Base-by-base conservation (phyloP, 1,140 invertebrate genomes). In the Drosophila willistoni region DNA sequence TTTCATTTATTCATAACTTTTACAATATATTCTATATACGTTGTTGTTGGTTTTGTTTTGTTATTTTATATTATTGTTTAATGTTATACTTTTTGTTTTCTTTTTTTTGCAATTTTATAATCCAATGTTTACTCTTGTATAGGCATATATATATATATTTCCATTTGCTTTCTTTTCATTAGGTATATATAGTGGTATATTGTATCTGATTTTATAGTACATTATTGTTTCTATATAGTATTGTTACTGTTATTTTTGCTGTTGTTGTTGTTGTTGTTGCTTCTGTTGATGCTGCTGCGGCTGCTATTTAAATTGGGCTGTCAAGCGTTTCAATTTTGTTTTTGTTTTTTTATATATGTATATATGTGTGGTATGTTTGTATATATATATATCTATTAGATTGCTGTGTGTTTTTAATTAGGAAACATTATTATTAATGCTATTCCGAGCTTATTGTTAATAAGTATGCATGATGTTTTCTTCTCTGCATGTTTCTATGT, bases 201-300 rank as follows among this genome's bases (percentile, higher is more conserved):
- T 89, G 85, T 89, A 81, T 89, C 81, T 83, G 84, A 69, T 84
- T 59, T 84, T 89, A 89, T 89, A 89, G 81, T 89, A 89, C 84
- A 89, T 89, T 89, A 89, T 89, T 89, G 84, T 89, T 89, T 89
- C 84, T 89, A 89, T 83, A 84, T 89, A 89, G 84, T 89, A 89
- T 89, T 89, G 84, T 87, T 89, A 89, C 74, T 80, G 84, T 79
- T 56, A 57, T 79, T 57, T 44, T 29, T 29, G 29, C 29, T 29
- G 29, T 29, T 72, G 56, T 68, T 85, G 68, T 66, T 85, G 68
- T 66, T 70, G 56, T 68, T 79, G 61, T 55, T 71, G 39, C 79
- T 70, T 47, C 65, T 73, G 71, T 79, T 75, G 61, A 42, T 75
- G 63, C 56, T 63, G 29, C 54, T 36, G 55, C 42, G 34, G 44